Conservation (phyloP, 2,888 invertebrate genomes). For the Ramazzottius varieornatus region DNA sequence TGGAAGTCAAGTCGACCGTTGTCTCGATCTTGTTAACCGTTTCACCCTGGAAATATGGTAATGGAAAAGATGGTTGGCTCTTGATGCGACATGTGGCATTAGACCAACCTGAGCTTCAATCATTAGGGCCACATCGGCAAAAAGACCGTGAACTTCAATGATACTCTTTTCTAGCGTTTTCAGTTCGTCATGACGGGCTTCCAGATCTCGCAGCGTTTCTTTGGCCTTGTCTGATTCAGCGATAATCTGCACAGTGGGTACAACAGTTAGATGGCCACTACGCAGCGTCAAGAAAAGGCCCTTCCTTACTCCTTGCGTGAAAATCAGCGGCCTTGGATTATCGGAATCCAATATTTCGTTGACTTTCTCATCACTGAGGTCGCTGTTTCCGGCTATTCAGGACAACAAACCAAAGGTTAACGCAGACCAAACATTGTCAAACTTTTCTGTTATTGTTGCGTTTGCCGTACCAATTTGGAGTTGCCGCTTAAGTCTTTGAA, state of each 20-base stretch:
- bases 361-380: background rate
- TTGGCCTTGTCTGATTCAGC: background rate
- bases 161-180: background rate
- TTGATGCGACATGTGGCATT: no score
- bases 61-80: no score
- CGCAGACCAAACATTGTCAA: background rate
- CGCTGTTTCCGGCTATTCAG: background rate
- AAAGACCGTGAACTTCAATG: background rate
- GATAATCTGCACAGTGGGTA: no score
- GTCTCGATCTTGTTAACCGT: background rate
- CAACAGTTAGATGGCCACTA: no score
- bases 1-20: background rate
- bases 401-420: background rate
- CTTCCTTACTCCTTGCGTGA: background rate
- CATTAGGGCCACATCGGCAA: background rate
- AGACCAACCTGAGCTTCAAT: background rate
- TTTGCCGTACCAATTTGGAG: background rate
- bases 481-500: background rate
- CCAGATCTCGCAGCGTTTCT: background rate
- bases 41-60: background rate
- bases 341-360: background rate
- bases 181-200: background rate
- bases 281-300: no score
- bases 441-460: background rate
- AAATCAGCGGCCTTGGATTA: background rate